These are phyloP conservation scores for Trachemys scripta DNA, from an alignment of 2,113 vertebrate species.

Conservation along the genomic window DNA sequence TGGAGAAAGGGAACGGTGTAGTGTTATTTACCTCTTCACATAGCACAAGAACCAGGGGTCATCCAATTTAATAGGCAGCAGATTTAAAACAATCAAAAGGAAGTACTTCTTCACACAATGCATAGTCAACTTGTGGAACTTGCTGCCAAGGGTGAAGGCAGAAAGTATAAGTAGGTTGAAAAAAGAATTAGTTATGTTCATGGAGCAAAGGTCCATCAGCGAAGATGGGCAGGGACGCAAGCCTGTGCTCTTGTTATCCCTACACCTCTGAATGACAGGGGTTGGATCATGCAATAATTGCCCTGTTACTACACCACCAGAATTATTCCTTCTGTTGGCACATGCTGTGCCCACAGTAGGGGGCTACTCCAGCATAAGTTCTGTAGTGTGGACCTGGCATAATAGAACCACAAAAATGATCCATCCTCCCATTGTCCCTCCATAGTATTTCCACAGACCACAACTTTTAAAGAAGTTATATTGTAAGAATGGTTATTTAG, in stretches of 20 bases:
- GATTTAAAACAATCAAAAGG: too few species aligned
- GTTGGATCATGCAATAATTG: neutral
- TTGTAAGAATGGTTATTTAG: neutral
- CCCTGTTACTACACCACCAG: neutral
- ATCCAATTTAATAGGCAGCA: too few species aligned
- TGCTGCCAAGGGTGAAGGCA: too few species aligned
- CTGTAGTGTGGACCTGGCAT: neutral
- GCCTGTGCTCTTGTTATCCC: neutral
- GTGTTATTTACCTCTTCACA: too few species aligned
- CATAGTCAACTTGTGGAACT: too few species aligned
- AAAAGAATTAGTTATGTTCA: too few species aligned
- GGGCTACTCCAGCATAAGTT: neutral
- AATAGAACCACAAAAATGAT: neutral
- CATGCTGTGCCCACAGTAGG: neutral
- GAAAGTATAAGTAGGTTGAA: too few species aligned
- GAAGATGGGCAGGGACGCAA: neutral
- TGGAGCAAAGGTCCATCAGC: neutral
- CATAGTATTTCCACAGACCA: neutral
- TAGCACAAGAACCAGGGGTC: too few species aligned
- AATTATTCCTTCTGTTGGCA: neutral
- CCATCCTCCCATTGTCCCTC: neutral
- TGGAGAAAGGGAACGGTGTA: too few species aligned
- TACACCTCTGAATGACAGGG: neutral
- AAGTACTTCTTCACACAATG: too few species aligned
- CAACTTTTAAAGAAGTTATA: accelerated